Conservation (phyloP, 1,140 invertebrate genomes). For the Drosophila seguyi region DNA sequence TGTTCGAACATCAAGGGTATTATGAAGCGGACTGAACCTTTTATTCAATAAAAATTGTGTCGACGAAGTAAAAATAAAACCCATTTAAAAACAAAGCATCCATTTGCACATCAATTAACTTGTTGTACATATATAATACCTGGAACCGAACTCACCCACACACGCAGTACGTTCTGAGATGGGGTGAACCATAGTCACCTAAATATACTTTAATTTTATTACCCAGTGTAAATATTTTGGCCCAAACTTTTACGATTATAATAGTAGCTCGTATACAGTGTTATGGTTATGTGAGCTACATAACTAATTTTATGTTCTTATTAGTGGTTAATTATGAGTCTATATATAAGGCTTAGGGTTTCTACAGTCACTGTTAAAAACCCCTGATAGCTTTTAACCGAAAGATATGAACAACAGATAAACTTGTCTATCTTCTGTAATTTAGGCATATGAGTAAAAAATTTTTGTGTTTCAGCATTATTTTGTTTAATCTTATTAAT, state of each 20-base stretch:
- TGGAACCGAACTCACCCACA: constrained; percentile 8
- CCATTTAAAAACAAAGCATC: constrained; percentile 42
- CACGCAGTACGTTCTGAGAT: background rate
- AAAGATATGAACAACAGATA: background rate
- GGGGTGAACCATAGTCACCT: constrained; percentile 6
- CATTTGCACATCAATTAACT: constrained; percentile 59
- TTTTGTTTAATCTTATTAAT: no score
- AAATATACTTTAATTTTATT: constrained; percentile 4
- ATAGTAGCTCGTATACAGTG: background rate
- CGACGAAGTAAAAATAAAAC: constrained; percentile 27
- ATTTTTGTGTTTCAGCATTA: background rate
- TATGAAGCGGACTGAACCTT: background rate
- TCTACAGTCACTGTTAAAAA: background rate
- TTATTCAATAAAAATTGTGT: constrained; percentile 22
- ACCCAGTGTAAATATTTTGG: background rate
- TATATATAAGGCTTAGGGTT: background rate
- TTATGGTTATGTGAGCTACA: no score
- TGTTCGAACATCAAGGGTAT: background rate
- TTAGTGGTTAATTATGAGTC: background rate
- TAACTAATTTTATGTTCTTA: background rate
- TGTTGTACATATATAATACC: constrained; percentile 28
- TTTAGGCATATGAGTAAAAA: background rate
- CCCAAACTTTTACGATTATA: background rate
- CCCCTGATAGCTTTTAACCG: background rate
- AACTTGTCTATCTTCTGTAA: background rate